phyloP scores from a whole-genome alignment of 2,113 vertebrate species.

The Dasyprocta punctata region DNA sequence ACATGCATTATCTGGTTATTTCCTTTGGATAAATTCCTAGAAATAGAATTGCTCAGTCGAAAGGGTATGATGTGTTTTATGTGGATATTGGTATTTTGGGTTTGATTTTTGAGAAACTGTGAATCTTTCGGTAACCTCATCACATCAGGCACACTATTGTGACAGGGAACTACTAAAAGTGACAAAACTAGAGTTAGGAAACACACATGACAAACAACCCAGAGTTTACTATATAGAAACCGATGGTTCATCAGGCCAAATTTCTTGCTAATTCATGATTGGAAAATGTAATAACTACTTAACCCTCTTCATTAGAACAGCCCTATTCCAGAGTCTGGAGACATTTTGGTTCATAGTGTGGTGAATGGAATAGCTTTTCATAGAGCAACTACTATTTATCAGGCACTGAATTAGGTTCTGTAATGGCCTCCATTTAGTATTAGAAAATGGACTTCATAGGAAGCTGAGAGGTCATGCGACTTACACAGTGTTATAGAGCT shows the following conservation, averaged over 20 bases:
- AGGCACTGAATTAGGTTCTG: not conserved
- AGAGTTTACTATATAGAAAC: conserved; percentile 55
- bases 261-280: conserved; percentile 48
- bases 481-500: not conserved
- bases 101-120: conserved; percentile 69
- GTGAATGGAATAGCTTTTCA: not conserved
- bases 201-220: conserved; percentile 45
- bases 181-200: conserved; percentile 52
- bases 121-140: conserved; percentile 54
- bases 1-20: conserved; percentile 75
- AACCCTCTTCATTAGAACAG: not conserved
- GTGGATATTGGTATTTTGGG: conserved; percentile 61
- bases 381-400: conserved; percentile 21
- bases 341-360: not conserved
- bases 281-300: conserved; percentile 42
- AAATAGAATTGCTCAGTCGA: conserved; percentile 70
- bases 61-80: conserved; percentile 67
- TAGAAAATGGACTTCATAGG: not conserved
- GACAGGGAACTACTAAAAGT: conserved; percentile 65
- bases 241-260: not conserved
- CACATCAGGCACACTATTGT: conserved; percentile 59
- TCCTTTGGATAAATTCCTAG: conserved; percentile 77
- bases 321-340: not conserved
- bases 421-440: not conserved
- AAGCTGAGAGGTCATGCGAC: not conserved